Conservation (phyloP, 2,113 vertebrate genomes). For the Baryphthengus martii region DNA sequence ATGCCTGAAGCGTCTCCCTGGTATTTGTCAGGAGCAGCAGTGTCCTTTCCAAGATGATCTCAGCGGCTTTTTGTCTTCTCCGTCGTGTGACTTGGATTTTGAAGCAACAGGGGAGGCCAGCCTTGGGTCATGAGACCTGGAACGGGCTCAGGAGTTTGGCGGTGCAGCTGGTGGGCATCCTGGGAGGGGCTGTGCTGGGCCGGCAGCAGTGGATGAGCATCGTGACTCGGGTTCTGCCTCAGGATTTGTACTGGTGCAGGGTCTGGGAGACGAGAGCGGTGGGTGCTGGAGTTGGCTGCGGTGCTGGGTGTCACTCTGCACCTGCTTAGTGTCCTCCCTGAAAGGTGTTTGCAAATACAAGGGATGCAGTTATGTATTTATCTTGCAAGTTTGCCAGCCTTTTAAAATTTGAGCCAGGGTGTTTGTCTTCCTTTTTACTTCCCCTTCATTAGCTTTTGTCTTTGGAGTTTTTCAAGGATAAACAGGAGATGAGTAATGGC, state of each 20-base stretch:
- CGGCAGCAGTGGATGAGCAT: background rate
- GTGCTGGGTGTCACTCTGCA: rapidly evolving
- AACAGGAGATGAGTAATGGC: background rate
- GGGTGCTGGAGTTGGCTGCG: background rate
- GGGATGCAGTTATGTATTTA: background rate
- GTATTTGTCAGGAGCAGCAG: background rate
- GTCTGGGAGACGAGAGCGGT: rapidly evolving
- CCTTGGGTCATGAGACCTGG: background rate
- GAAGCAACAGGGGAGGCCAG: background rate
- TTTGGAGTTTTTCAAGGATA: background rate
- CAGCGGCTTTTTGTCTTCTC: background rate
- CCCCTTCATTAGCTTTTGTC: background rate
- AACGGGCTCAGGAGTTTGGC: background rate
- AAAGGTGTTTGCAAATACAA: background rate
- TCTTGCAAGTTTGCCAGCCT: background rate
- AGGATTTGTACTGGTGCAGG: background rate
- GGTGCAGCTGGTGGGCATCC: rapidly evolving
- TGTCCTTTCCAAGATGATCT: background rate
- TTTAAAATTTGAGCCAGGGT: background rate
- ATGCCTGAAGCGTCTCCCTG: background rate
- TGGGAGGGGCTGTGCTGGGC: background rate
- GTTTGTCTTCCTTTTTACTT: background rate
- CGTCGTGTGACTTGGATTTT: background rate
- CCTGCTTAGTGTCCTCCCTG: rapidly evolving
- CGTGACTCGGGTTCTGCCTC: rapidly evolving